These are phyloP conservation scores for Kryphioiulus occultus DNA, from an alignment of 2,888 invertebrate genomes.

Conservation along the genomic window DNA sequence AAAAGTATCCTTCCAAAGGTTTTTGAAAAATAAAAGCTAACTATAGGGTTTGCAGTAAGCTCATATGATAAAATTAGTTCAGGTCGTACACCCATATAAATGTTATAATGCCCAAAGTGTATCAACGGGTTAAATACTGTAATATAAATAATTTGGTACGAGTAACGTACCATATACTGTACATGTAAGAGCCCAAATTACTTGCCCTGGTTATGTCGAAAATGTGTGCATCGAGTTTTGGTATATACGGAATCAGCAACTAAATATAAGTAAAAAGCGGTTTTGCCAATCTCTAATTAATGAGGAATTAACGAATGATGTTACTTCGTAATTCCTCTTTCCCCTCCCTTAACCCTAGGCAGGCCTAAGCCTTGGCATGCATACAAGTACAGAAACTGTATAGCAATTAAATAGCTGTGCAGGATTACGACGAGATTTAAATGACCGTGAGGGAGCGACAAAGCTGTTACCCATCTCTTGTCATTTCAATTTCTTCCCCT, in stretches of 20 bases:
- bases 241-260: neutral
- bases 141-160: no score
- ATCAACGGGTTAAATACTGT: no score
- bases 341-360: neutral
- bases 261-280: constrained; percentile 29
- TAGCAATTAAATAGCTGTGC: constrained; percentile 35
- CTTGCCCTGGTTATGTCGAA: neutral
- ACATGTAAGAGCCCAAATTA: neutral
- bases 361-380: neutral
- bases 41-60: no score
- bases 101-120: no score
- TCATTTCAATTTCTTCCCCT: constrained; percentile 21
- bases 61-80: no score
- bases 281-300: constrained; percentile 24
- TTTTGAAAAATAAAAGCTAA: no score
- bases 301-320: constrained; percentile 24
- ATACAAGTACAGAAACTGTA: neutral
- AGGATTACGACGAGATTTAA: constrained; percentile 30
- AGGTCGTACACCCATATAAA: no score
- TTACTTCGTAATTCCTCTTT: constrained; percentile 1
- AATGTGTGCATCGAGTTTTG: neutral
- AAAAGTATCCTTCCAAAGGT: no score
- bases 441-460: constrained; percentile 26
- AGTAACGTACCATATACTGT: no score
- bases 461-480: neutral